Evolutionary conservation across 30 jellyfish, hydroid and myxozoan species (phyloP).

Genomic region (Mastigias papua): DNA sequence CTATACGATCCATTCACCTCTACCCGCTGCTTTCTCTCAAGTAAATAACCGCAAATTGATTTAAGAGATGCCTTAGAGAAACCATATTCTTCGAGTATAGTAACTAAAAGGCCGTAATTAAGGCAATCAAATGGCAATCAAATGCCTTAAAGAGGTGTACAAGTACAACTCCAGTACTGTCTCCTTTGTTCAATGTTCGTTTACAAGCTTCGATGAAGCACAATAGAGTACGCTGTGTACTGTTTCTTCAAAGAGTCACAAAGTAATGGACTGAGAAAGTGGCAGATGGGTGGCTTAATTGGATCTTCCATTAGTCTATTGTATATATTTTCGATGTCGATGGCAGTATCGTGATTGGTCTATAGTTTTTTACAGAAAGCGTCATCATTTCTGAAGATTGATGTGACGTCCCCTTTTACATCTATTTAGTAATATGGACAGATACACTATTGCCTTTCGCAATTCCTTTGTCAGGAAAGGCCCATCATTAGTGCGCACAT

Average conservation of each 20-base stretch:
- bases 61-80: neutral
- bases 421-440: no score
- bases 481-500: no score
- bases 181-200: neutral
- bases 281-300: neutral
- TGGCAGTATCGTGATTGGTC: conserved; percentile 34
- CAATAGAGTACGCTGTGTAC: conserved; percentile 25
- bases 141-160: conserved; percentile 25
- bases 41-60: neutral
- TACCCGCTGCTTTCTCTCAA: neutral
- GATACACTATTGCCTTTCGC: no score
- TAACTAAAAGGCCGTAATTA: conserved; percentile 2
- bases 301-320: conserved; percentile 29
- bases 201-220: neutral
- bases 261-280: conserved; percentile 15
- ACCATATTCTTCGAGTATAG: conserved; percentile 31
- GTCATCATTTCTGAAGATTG: neutral
- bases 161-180: neutral
- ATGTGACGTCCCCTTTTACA: neutral
- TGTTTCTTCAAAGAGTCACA: conserved; percentile 12
- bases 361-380: neutral
- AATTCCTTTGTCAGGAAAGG: no score
- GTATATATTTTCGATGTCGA: conserved; percentile 11
- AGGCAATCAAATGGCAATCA: no score
- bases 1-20: conserved; percentile 3